Percentiles rank a stretch among this genome's conserved stretches.
phyloP scores from a whole-genome alignment of 2,113 vertebrate species.

The Leucopsar rothschildi region DNA sequence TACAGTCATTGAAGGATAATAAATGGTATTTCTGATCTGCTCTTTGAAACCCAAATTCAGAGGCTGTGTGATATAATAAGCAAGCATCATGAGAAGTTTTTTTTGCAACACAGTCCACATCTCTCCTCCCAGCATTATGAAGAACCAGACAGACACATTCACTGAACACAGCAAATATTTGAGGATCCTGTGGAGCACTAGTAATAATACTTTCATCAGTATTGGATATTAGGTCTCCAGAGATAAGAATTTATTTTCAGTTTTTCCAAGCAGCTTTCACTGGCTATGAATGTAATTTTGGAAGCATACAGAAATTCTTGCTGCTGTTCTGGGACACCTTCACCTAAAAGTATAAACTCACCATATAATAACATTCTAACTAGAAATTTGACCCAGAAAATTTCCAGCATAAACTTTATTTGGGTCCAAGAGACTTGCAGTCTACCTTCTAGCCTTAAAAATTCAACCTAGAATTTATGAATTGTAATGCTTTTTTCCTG shows the following conservation, averaged over 20 bases:
- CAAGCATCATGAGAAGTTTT: neutral
- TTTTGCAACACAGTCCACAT: neutral
- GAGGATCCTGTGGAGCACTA: neutral
- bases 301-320: neutral
- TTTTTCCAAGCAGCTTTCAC: neutral
- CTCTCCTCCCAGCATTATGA: fast-evolving
- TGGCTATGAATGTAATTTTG: neutral
- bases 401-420: neutral
- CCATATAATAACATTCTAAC: neutral
- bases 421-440: neutral
- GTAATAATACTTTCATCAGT: neutral
- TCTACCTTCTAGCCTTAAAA: neutral
- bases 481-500: fast-evolving
- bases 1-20: neutral
- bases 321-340: neutral
- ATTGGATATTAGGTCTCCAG: neutral
- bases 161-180: neutral
- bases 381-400: neutral
- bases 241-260: neutral
- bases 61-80: neutral
- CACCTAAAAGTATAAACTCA: neutral
- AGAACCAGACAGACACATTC: neutral
- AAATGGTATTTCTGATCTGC: neutral
- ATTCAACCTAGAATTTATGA: neutral
- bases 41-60: neutral